These are phyloP conservation scores for Brachyptera risi DNA, from an alignment of 2,888 invertebrate species.

Conservation along the genomic window DNA sequence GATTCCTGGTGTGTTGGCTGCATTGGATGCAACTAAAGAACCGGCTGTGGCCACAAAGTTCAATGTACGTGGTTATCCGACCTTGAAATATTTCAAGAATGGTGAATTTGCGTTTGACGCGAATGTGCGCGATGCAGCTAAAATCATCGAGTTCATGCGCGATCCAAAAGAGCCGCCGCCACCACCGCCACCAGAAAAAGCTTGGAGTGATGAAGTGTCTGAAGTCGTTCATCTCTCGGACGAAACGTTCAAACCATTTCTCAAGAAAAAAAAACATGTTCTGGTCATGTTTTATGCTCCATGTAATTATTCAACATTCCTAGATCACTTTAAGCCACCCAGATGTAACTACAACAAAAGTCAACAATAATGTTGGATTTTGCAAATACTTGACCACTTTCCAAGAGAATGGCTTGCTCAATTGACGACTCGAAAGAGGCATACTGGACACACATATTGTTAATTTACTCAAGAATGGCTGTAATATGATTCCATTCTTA, in stretches of 20 bases:
- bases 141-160: constrained; percentile 78
- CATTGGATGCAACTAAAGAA: constrained; percentile 81
- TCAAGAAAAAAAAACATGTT: constrained; percentile 83
- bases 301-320: constrained; percentile 76
- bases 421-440: too few species aligned
- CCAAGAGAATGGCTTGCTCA: too few species aligned
- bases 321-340: too few species aligned
- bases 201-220: constrained; percentile 72
- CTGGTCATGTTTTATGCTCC: constrained; percentile 91
- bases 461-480: too few species aligned
- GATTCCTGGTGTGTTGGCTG: constrained; percentile 72
- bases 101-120: constrained; percentile 78
- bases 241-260: constrained; percentile 63
- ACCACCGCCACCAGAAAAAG: constrained; percentile 73
- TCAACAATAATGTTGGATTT: too few species aligned
- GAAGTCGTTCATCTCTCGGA: constrained; percentile 73
- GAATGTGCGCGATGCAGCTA: constrained; percentile 68
- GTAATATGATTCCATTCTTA: too few species aligned
- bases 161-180: constrained; percentile 82
- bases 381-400: too few species aligned
- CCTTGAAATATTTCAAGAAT: constrained; percentile 70
- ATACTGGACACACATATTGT: too few species aligned
- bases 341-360: too few species aligned
- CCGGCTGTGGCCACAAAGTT: constrained; percentile 61
- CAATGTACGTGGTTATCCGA: constrained; percentile 74